Evolutionary conservation across 2,888 invertebrate species (phyloP), one percentile per base, ranked within the genome.

Genomic region (Drosophila mulleri): DNA sequence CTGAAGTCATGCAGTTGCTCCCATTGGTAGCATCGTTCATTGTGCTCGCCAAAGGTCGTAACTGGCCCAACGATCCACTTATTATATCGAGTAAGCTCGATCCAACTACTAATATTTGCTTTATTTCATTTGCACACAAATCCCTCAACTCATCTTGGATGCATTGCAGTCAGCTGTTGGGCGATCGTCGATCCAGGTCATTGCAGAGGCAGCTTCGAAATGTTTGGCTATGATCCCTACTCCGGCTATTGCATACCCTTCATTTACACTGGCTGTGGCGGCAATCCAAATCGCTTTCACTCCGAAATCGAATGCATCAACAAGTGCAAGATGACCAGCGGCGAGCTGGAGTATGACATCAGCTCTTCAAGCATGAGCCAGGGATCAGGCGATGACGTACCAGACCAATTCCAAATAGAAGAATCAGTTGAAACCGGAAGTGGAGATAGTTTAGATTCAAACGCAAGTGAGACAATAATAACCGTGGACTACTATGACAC

Each of bases 271-370:
- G 86, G 82, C 0, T 83, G 83, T 23, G 83, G 79, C 0, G 83
- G 83, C 1, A 83, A 85, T 61, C 70, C 83, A 2, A 83, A 83
- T 75, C 72, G 83, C 0, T 83, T 83, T 44, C 0, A 7, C 0
- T 26, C 32, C 3, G 41, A 57, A 7, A 1, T 7, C 0, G 39
- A 58, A 0, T 83, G 86, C 18, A 35, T 14, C 4, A 16, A 23
- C 14, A 16, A 1, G 16, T 83, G 84, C 37, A 64, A 41, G 9
- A 35, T 48, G 18, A 1, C 0, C 0, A 16, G 14, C 2, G n/a
- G 0, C 0, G 41, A 41, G 7, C 2, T 5, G 3, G 41, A 39
- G 37, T 39, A 14, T 16, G 37, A 32, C 11, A 11, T 0, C 11
- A 32, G 32, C 32, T 32, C 32, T 3, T 32, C 32, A 11, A 32